A percentile compares a stretch with the other conserved stretches of the same genome.
phyloP scores from a whole-genome alignment of 37 sponge, comb jelly and placozoan genomes.

The Lycopodina hypogea region DNA sequence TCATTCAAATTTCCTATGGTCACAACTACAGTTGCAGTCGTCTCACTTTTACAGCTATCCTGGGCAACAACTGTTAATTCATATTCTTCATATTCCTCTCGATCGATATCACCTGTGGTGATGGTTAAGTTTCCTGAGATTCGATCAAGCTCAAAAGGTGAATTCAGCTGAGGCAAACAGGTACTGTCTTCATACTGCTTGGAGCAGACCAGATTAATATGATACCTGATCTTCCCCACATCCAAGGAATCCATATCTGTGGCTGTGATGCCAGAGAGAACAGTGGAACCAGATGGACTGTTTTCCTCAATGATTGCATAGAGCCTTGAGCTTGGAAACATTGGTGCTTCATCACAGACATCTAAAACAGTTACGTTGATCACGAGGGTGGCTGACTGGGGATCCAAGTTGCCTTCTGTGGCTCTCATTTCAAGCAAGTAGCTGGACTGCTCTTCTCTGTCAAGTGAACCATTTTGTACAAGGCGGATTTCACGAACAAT shows the following conservation, averaged over 20 bases:
- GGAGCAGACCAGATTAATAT: not conserved
- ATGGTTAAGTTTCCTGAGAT: constrained; percentile 35
- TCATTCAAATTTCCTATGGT: constrained; percentile 61
- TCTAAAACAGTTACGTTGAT: constrained; percentile 51
- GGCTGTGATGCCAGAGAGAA: constrained; percentile 6
- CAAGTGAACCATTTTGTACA: constrained; percentile 23
- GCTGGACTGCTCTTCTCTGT: constrained; percentile 43
- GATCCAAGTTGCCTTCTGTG: not conserved
- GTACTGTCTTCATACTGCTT: not conserved
- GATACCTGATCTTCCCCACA: too few species aligned
- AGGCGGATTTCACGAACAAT: constrained; percentile 9
- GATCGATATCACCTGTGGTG: constrained; percentile 15
- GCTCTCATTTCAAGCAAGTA: constrained; percentile 47
- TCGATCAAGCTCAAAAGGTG: constrained; percentile 41
- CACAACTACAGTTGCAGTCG: constrained; percentile 44
- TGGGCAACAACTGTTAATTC: constrained; percentile 14
- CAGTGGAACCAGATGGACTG: not conserved
- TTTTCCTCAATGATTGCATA: constrained; percentile 4
- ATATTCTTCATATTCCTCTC: constrained; percentile 27
- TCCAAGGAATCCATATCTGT: constrained; percentile 34
- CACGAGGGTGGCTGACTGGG: constrained; percentile 8
- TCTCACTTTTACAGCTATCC: not conserved
- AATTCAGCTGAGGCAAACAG: not conserved
- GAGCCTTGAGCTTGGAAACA: not conserved
- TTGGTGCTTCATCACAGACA: constrained; percentile 70